Base-by-base conservation (phyloP, 2,113 vertebrate genomes). In the Hypocryptadius cinnamomeus region DNA sequence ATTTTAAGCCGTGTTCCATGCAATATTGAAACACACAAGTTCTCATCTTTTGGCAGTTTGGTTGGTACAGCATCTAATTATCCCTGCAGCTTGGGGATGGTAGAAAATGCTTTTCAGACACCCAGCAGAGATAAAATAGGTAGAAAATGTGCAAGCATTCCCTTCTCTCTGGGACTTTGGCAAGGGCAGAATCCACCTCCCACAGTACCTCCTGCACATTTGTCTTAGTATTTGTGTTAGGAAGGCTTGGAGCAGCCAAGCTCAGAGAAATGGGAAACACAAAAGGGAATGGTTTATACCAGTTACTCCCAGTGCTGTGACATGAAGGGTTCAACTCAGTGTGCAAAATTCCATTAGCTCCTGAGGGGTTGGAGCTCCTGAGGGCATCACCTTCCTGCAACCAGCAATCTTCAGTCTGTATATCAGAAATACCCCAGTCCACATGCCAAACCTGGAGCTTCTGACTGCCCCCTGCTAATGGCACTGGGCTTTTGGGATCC, bases 11-110 rank as follows among this genome's bases (percentile, higher is more conserved):
- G 10, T 47, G 57, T 47, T 79, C 71, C 54, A 39, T 45, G 59
- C 76, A 72, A 11, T 53, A 80, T 13, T 94, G 78, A 84, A 94
- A 56, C 48, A 79, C 30, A 40, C 35, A 64, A 45, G 33, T 87
- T 89, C 76, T 89, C 84, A 93, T 77, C 70, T 72, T 80, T 35
- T 93, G 77, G 54, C 70, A 89, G 70, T 60, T 81, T 57, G 73
- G 57, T 59, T 90, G 83, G 94, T 91, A 54, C 70, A 81, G 92
- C 77, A 86, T 94, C 85, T 72, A 68, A 86, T 81, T 84, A 88
- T 60, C 61, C 48, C 70, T 87, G 70, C 59, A 87, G 78, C 80
- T 65, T 91, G 63, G 53, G 33, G 73, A 61, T 84, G 79, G 45
- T 44, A 65, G 57, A 69, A 88, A 80, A 77, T 64, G 40, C 39